Conservation (phyloP, 2,113 vertebrate genomes). For the Myrmecophaga tridactyla region DNA sequence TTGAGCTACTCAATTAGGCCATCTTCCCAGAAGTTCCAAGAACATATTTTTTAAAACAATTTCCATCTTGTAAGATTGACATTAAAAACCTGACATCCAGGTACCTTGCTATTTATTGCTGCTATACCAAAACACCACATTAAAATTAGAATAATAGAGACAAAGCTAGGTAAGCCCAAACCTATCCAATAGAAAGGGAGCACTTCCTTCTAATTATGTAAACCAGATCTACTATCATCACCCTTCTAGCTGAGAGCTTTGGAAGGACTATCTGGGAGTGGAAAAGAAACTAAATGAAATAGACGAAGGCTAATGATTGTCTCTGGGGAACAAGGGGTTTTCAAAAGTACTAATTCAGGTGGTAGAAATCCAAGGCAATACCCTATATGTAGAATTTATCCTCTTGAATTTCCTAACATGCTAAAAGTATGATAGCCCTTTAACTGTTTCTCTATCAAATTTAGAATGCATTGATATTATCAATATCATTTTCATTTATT, state of each 20-base stretch:
- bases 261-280: not conserved
- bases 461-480: not conserved
- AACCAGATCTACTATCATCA: not conserved
- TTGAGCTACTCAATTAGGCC: no score
- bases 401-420: not conserved
- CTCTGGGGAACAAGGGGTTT: not conserved
- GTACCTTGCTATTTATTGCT: not conserved
- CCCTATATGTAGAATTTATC: not conserved
- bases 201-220: not conserved
- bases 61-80: not conserved
- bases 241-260: not conserved
- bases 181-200: not conserved
- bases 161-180: not conserved
- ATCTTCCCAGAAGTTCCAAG: no score
- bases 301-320: not conserved
- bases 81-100: not conserved
- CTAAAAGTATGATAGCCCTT: not conserved
- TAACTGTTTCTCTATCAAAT: not conserved
- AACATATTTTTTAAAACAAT: not conserved
- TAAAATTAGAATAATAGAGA: not conserved
- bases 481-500: not conserved
- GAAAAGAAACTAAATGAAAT: not conserved
- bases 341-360: not conserved
- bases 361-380: not conserved
- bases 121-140: not conserved